Conservation (phyloP, 1,140 invertebrate genomes). For the Maniola jurtina region DNA sequence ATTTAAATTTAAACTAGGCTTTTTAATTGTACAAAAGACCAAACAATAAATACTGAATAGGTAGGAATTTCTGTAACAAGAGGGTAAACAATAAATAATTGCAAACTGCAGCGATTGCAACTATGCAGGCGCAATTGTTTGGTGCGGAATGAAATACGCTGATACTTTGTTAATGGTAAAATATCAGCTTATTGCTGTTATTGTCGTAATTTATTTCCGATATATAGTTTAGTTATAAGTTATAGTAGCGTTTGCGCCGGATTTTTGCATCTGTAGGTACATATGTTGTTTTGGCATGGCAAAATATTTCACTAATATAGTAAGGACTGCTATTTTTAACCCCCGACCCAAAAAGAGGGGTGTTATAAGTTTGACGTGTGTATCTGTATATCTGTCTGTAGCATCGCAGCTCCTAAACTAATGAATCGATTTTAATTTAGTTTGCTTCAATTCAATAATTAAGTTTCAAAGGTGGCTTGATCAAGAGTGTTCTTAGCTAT, state of each 20-base stretch:
- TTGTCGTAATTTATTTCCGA: slow-evolving; percentile 3
- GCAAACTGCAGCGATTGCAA: slow-evolving; percentile 1
- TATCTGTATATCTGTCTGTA: no score
- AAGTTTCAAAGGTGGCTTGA: no score
- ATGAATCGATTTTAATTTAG: no score
- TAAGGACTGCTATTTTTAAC: no score
- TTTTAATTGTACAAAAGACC: neutral
- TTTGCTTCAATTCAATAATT: no score
- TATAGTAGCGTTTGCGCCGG: neutral
- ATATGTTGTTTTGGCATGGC: neutral
- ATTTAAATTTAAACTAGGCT: neutral
- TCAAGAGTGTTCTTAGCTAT: no score
- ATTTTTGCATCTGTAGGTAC: neutral
- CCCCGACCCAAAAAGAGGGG: no score
- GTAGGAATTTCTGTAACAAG: neutral
- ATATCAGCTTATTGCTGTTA: slow-evolving; percentile 9
- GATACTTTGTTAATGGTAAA: slow-evolving; percentile 12
- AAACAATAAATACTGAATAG: neutral
- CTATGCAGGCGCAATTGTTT: slow-evolving; percentile 5
- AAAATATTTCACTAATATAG: no score
- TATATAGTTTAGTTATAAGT: neutral
- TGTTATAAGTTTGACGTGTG: no score
- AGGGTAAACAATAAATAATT: slow-evolving; percentile 11
- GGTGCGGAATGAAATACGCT: slow-evolving; percentile 4
- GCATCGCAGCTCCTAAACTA: no score